phyloP scores from a whole-genome alignment of 2,888 invertebrate species.

The Steinernema hermaphroditum region DNA sequence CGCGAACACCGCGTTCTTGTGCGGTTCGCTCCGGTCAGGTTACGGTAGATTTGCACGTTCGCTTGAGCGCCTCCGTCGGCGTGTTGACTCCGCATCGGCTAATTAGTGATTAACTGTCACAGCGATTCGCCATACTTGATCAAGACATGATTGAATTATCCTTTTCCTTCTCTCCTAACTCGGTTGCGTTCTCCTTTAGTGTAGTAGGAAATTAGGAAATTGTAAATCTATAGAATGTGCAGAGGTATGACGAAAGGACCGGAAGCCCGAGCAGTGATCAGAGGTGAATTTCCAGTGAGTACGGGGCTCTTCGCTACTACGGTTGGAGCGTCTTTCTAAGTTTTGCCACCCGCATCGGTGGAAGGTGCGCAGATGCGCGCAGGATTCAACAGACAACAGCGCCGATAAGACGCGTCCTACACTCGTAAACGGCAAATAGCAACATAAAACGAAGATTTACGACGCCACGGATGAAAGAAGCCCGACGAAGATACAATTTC shows the following conservation, averaged over 20 bases:
- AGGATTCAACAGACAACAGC: conserved; percentile 16
- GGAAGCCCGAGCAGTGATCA: no score
- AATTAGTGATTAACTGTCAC: conserved; percentile 28
- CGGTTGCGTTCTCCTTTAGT: neutral
- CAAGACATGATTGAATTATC: conserved; percentile 26
- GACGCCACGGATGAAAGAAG: conserved; percentile 19
- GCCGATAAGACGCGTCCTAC: conserved; percentile 25
- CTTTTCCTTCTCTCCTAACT: neutral
- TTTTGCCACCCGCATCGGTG: neutral
- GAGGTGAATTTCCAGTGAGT: no score
- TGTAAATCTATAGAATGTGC: neutral
- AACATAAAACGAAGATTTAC: conserved; percentile 31
- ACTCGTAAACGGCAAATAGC: conserved; percentile 28
- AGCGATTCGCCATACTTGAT: conserved; percentile 21
- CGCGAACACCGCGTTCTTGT: conserved; percentile 27
- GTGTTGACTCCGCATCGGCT: neutral
- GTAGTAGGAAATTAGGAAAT: neutral
- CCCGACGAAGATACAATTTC: conserved; percentile 31
- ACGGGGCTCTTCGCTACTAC: no score
- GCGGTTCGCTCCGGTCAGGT: neutral
- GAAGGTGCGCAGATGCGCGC: conserved; percentile 1
- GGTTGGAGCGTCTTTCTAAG: no score
- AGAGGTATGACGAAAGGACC: no score
- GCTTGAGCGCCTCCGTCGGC: neutral
- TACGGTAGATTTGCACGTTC: conserved; percentile 14